Base-by-base conservation (phyloP, 1,140 invertebrate species). In the Pseudomyrmex sp. region DNA sequence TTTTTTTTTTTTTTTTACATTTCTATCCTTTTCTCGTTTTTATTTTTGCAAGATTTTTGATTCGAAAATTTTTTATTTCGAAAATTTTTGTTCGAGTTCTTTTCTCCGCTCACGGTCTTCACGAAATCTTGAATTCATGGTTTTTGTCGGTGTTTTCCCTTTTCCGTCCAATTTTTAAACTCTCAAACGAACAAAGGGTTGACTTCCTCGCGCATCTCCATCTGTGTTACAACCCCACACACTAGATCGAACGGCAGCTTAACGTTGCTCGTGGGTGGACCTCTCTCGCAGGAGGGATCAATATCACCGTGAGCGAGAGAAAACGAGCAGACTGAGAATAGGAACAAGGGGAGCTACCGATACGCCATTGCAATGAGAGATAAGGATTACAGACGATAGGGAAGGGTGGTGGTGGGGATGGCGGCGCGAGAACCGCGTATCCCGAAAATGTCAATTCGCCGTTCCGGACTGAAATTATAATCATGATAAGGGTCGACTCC, bases 301-400 rank as follows among this genome's bases (percentile, higher is more conserved):
- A 93, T 93, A 93, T 93, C 92, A 92, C 84, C 88, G 85, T 85
- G 88, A 90, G 92, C 89, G 91, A 91, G 90, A 92, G 85, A 59
- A 80, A 80, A 80, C 76, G 66, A 90, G 85, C 79, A 84, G 84
- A 85, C 89, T 87, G 89, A 91, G 86, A 91, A 91, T 91, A 88
- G 86, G 84, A 90, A 84, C 63, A 84, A 80, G 87, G 65, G 83
- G 80, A 75, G 50, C 50, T 13, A 13, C 50, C 50, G 50, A 10
- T n/a, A n/a, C 50, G 50, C 58, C 58, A 35, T 35, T 15, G 74
- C 70, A 82, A 87, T 85, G 88, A 89, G 84, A 85, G 83, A 87
- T 87, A 86, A 90, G 88, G 90, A 87, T 90, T 90, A 85, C 86
- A 69, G 74, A 61, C 69, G 83, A 68, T 46, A 52, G 35, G 56